These are phyloP conservation scores for Cichlasoma orientale DNA, from an alignment of 2,797 vertebrate species.

Conservation along the genomic window DNA sequence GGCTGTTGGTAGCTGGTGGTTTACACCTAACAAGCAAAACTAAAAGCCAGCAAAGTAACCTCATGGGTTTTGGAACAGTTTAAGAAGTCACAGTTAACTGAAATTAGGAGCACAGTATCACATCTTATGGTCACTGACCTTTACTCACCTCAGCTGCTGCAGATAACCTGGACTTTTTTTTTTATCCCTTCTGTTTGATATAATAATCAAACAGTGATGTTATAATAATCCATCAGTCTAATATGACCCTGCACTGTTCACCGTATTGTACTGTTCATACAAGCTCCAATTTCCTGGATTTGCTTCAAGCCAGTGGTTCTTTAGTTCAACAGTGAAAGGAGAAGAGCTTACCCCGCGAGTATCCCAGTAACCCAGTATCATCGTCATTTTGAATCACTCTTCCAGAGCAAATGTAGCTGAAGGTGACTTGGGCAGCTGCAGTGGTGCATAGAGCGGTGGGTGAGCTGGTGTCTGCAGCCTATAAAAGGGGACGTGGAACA, in stretches of 20 bases:
- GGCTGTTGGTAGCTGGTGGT: not conserved
- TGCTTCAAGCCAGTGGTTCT: not conserved
- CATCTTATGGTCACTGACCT: not conserved
- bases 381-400: conserved; percentile 53
- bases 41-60: not conserved
- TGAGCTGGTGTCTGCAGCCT: not conserved
- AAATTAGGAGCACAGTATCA: not conserved
- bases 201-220: not conserved
- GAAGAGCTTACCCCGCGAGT: conserved; percentile 85
- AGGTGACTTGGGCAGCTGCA: not conserved
- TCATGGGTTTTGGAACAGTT: not conserved
- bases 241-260: not conserved
- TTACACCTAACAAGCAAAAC: not conserved
- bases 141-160: not conserved
- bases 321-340: not conserved
- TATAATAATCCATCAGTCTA: not conserved
- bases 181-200: not conserved
- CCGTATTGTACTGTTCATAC: not conserved
- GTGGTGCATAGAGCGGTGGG: not conserved
- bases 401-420: fast-evolving
- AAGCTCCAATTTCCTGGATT: not conserved
- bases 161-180: not conserved
- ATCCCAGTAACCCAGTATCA: conserved; percentile 89
- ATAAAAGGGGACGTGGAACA: not conserved
- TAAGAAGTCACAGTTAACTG: not conserved